Base-by-base conservation (phyloP, 2,888 invertebrate species). In the Melieria crassipennis region DNA sequence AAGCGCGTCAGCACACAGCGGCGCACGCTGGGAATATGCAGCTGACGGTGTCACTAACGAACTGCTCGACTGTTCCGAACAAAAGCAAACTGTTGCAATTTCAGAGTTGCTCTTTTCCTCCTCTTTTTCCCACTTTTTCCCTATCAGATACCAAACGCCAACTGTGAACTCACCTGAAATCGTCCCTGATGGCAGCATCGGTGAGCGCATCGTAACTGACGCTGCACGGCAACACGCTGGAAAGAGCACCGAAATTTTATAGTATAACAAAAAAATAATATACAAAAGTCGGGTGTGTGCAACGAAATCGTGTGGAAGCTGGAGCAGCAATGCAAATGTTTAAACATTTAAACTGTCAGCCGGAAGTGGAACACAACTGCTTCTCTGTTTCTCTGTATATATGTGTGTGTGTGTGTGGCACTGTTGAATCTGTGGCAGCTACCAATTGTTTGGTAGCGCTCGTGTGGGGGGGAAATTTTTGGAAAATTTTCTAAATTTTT, bases 181-280 rank as follows among this genome's bases (percentile, higher is more conserved):
- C 85, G 72, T 85, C 84, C 73, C 79, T 83, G 74, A 76, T 77
- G 74, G 79, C 78, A 74, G 80, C 71, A 64, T 80, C 78, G 57
- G 82, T 82, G 73, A 87, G 80, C 74, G 86, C 87, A 82, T 87
- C 87, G 71, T 86, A 87, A 75, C 84, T 86, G 55, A 91, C 91
- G 77, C 88, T 90, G 82, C 91, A 91, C 4, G 91, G 91, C 46
- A 91, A 81, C 2, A 91, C 90, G 78, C 91, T 91, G 84, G 16
- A 87, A 81, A 72, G 48, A 62, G 68, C 69, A 9, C 61, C 30
- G 13, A 62, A n/a, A 7, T n/a, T 4, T 13, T 46, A 52, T 11
- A 13, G 46, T n/a, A 16, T 45, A 57, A 43, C 1, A 46, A 47
- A 57, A 16, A 46, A 30, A 30, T 48, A 50, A 6, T 42, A 56